phyloP scores from a whole-genome alignment of 1,140 invertebrate species.

The Drosophila arawakana region DNA sequence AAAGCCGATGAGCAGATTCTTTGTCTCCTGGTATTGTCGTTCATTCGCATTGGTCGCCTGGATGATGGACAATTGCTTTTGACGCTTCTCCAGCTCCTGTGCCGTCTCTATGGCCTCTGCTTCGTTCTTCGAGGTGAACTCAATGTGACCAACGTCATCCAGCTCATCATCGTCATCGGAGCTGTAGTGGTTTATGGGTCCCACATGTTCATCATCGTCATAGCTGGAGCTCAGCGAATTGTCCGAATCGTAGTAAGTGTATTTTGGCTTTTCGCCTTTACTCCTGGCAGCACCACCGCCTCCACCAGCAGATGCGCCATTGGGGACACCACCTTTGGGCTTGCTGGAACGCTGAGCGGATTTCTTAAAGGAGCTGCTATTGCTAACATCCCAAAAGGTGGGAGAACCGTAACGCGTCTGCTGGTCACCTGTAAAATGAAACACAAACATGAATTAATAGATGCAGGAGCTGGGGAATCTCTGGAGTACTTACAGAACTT shows the following conservation, averaged over 20 bases:
- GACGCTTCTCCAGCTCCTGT: conserved; percentile 78
- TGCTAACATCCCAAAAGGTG: conserved; percentile 85
- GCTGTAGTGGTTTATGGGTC: conserved; percentile 44
- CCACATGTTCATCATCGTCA: conserved; percentile 57
- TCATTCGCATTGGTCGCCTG: conserved; percentile 84
- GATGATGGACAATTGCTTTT: conserved; percentile 83
- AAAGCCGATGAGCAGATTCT: conserved; percentile 77
- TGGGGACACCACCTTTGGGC: conserved; percentile 15
- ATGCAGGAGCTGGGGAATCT: not conserved
- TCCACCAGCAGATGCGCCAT: not conserved
- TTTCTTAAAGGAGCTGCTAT: conserved; percentile 39
- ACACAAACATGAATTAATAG: not conserved
- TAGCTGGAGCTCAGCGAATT: conserved; percentile 75
- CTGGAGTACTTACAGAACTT: conserved; percentile 84
- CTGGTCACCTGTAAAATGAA: conserved; percentile 56
- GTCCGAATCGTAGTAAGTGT: conserved; percentile 74
- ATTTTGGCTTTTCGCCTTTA: conserved; percentile 37
- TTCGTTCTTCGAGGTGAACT: conserved; percentile 92
- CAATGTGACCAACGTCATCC: conserved; percentile 86
- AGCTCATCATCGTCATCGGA: conserved; percentile 63
- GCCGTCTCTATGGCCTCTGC: conserved; percentile 92
- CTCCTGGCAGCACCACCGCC: not conserved
- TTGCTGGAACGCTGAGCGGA: not conserved
- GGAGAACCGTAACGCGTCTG: conserved; percentile 85
- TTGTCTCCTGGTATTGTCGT: conserved; percentile 77